These are phyloP conservation scores for Dasyprocta punctata DNA, from an alignment of 2,113 vertebrate species.

Conservation along the genomic window DNA sequence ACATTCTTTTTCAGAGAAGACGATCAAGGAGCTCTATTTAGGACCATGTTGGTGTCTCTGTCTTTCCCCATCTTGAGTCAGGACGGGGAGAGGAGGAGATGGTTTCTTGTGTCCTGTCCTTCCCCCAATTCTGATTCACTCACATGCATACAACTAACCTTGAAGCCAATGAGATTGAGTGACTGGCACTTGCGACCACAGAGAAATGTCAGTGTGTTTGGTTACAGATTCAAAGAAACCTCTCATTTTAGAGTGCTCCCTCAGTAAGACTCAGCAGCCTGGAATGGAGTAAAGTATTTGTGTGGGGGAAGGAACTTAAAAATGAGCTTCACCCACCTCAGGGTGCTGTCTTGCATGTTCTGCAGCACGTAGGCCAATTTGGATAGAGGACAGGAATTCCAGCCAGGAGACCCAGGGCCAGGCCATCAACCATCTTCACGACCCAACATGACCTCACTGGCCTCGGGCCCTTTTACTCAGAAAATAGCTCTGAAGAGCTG, in stretches of 20 bases:
- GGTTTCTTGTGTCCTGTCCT: constrained; percentile 22
- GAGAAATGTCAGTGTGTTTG: constrained; percentile 78
- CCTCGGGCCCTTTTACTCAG: constrained; percentile 50
- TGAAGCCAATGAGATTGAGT: constrained; percentile 58
- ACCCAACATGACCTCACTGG: constrained; percentile 69
- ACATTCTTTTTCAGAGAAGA: constrained; percentile 41
- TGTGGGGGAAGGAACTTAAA: constrained; percentile 70
- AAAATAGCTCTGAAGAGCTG: constrained; percentile 43
- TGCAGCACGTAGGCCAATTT: constrained; percentile 74
- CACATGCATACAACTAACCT: constrained; percentile 61
- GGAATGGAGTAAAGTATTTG: constrained; percentile 74
- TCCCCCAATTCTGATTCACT: not conserved
- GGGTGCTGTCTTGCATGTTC: constrained; percentile 67
- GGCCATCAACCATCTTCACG: constrained; percentile 59
- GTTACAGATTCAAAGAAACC: constrained; percentile 78
- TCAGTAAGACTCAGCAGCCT: constrained; percentile 77
- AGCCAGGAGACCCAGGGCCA: constrained; percentile 71
- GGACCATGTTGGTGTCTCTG: not conserved
- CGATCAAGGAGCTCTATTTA: not conserved
- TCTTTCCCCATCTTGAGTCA: not conserved
- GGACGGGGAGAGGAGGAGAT: constrained; percentile 35
- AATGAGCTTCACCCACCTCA: constrained; percentile 73
- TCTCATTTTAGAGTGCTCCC: constrained; percentile 76
- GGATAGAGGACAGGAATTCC: constrained; percentile 71
- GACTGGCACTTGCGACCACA: constrained; percentile 74